These are phyloP conservation scores for Holacanthus passer DNA, from an alignment of 2,113 vertebrate species.

Conservation along the genomic window DNA sequence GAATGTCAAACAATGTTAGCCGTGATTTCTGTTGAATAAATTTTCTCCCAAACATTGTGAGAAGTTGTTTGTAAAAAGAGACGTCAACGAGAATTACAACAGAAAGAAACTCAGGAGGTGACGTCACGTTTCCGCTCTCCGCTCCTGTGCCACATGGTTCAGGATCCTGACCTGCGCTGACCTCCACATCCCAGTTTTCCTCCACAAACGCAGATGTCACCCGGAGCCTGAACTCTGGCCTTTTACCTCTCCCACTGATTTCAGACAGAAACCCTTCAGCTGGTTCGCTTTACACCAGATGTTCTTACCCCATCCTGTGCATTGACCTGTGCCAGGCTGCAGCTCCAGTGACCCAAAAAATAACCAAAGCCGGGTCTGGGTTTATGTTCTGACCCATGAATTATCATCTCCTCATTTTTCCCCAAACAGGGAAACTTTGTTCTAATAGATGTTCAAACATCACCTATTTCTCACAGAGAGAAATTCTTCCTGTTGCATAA, in stretches of 20 bases:
- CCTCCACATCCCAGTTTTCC: conserved; percentile 30
- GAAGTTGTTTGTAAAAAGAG: conserved; percentile 55
- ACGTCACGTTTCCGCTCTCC: conserved; percentile 19
- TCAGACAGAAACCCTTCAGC: conserved; percentile 56
- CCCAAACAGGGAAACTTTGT: conserved; percentile 41
- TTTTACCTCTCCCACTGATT: conserved; percentile 61
- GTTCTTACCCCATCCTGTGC: conserved; percentile 47
- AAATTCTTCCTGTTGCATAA: not conserved
- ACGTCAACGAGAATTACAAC: conserved; percentile 45
- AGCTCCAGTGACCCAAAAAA: conserved; percentile 40
- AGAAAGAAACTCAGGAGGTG: conserved; percentile 10
- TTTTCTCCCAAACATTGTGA: conserved; percentile 54
- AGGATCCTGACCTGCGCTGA: conserved; percentile 46
- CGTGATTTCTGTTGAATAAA: conserved; percentile 44
- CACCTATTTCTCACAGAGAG: not conserved
- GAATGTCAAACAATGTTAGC: conserved; percentile 72
- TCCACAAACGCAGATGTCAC: conserved; percentile 65
- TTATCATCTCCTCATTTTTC: conserved; percentile 34
- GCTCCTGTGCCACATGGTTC: conserved; percentile 20
- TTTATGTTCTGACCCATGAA: conserved; percentile 52
- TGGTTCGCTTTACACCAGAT: conserved; percentile 71
- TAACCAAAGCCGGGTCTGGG: conserved; percentile 17
- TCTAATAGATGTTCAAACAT: conserved; percentile 26
- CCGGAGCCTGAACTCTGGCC: conserved; percentile 62
- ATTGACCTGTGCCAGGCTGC: conserved; percentile 48